Percentiles rank a stretch among this genome's conserved stretches.
Conservation (phyloP, 2,888 invertebrate genomes). For the Acanthosepion esculentum region DNA sequence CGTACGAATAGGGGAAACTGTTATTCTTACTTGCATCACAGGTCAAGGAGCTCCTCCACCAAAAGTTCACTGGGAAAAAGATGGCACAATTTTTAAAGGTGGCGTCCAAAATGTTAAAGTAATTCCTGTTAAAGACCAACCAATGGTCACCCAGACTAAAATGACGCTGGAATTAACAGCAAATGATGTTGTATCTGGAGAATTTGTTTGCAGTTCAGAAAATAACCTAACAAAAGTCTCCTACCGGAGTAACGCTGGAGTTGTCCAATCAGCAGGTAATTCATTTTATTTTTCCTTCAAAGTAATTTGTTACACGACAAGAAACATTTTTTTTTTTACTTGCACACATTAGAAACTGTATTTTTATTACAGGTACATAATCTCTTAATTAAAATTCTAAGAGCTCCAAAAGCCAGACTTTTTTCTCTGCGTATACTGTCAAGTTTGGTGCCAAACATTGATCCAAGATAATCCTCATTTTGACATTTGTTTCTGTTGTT, state of each 20-base stretch:
- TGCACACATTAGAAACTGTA: too few species aligned
- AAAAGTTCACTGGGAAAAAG: slow-evolving; percentile 64
- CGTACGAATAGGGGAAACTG: slow-evolving; percentile 58
- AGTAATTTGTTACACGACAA: too few species aligned
- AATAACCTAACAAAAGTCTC: slow-evolving; percentile 61
- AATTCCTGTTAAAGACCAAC: slow-evolving; percentile 58
- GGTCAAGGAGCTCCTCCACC: slow-evolving; percentile 60
- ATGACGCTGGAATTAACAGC: slow-evolving; percentile 61
- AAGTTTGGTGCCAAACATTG: too few species aligned
- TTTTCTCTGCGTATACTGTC: too few species aligned
- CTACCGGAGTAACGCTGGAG: slow-evolving; percentile 60
- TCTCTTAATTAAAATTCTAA: too few species aligned
- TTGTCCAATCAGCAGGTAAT: slow-evolving; percentile 61
- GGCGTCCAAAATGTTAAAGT: slow-evolving; percentile 62
- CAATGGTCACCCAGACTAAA: slow-evolving; percentile 59
- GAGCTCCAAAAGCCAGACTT: too few species aligned
- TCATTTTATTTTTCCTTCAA: neutral
- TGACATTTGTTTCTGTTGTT: too few species aligned
- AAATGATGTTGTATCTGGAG: slow-evolving; percentile 56
- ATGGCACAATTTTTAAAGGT: slow-evolving; percentile 58
- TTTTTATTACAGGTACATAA: too few species aligned
- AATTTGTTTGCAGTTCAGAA: slow-evolving; percentile 63
- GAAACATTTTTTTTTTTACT: too few species aligned
- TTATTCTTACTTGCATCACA: slow-evolving; percentile 67
- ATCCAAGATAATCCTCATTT: too few species aligned